Percentiles rank a stretch among this genome's conserved stretches.
These are phyloP conservation scores for Sogatella furcifera DNA, from an alignment of 1,140 invertebrate genomes.

Conservation along the genomic window DNA sequence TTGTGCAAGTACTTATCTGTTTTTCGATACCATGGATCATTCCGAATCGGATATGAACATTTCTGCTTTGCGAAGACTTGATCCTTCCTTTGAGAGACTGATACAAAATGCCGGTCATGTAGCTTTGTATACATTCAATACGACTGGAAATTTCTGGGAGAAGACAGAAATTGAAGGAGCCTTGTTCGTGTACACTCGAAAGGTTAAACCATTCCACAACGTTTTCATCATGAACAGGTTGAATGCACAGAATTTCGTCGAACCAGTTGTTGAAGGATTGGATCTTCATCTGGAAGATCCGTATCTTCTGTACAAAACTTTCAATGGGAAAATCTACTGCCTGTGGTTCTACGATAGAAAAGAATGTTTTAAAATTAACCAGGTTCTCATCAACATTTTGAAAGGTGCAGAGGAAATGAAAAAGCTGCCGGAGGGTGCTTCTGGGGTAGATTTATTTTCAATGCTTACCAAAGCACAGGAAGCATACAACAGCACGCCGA, in stretches of 20 bases:
- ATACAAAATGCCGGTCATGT: conserved; percentile 80
- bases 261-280: conserved; percentile 75
- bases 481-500: too few relatives aligned
- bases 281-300: conserved; percentile 82
- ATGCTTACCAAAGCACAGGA: too few relatives aligned
- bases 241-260: conserved; percentile 78
- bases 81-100: conserved; percentile 84
- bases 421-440: too few relatives aligned
- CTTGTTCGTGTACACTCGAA: conserved; percentile 79
- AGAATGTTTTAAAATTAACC: conserved; percentile 67
- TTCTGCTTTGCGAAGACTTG: conserved; percentile 77
- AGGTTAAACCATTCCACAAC: conserved; percentile 69
- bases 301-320: conserved; percentile 79
- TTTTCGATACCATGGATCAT: too few relatives aligned
- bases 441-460: too few relatives aligned
- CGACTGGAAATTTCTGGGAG: conserved; percentile 75
- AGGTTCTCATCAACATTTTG: conserved; percentile 53
- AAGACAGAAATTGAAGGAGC: conserved; percentile 84
- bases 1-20: too few relatives aligned
- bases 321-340: conserved; percentile 70
- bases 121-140: conserved; percentile 77
- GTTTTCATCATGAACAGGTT: conserved; percentile 88
- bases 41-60: conserved; percentile 52
- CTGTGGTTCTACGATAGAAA: conserved; percentile 89
- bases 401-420: conserved; percentile 34